Conservation (phyloP, 1,140 invertebrate species). For the Colletes latitarsis region DNA sequence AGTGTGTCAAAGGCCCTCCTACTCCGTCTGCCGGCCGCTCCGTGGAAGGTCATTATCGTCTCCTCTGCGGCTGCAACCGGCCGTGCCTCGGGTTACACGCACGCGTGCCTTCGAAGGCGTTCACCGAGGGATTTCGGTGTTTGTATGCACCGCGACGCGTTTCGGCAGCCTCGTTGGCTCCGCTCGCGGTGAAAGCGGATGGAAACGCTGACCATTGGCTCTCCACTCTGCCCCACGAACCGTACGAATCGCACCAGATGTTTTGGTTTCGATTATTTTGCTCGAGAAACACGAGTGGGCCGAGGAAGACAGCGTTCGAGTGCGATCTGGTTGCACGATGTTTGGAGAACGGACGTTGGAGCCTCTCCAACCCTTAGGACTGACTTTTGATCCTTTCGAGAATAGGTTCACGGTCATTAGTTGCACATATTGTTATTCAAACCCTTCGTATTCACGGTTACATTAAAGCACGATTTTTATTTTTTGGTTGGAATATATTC, state of each 20-base stretch:
- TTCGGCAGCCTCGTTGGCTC: background rate
- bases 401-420: too few species aligned
- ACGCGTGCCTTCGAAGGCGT: background rate
- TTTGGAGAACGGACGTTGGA: too few species aligned
- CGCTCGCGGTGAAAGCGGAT: slow-evolving; percentile 31
- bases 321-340: too few species aligned
- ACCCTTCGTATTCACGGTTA: too few species aligned
- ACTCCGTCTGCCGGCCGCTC: slow-evolving; percentile 70
- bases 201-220: background rate
- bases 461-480: too few species aligned
- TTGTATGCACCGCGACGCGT: slow-evolving; percentile 19
- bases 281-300: too few species aligned
- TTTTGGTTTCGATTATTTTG: background rate
- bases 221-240: background rate
- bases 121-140: background rate
- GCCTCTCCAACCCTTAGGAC: too few species aligned
- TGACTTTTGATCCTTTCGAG: too few species aligned
- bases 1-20: slow-evolving; percentile 81
- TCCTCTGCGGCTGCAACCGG: slow-evolving; percentile 60
- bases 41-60: slow-evolving; percentile 80
- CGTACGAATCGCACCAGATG: too few species aligned
- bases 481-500: too few species aligned
- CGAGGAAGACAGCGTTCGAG: too few species aligned
- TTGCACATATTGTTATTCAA: too few species aligned
- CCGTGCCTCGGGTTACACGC: slow-evolving; percentile 3